Evolutionary conservation across 2,797 vertebrate species (phyloP).

Genomic region (Rhodeus uyekii): DNA sequence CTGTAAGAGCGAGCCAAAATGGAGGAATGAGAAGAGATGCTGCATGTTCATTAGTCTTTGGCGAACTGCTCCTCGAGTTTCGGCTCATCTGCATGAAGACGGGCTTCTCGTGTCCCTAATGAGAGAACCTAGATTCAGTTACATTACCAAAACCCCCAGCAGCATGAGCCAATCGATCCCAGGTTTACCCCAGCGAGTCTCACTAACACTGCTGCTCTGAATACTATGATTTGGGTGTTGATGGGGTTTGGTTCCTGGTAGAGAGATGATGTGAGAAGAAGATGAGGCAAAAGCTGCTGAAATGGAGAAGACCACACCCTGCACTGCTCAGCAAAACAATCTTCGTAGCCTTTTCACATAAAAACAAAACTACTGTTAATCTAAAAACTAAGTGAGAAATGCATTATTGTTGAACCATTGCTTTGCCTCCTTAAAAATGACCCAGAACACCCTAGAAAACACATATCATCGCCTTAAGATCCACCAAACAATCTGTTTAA

Average conservation of each 20-base stretch:
- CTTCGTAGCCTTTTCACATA: neutral
- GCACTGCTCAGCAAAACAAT: neutral
- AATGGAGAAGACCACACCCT: constrained; percentile 12
- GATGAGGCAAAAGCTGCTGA: constrained; percentile 25
- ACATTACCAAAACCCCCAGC: constrained; percentile 67
- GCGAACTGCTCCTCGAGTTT: constrained; percentile 72
- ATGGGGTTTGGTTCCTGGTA: constrained; percentile 61
- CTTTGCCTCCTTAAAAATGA: neutral
- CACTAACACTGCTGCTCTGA: constrained; percentile 60
- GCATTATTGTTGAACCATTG: neutral
- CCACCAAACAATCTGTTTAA: neutral
- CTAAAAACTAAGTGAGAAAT: neutral
- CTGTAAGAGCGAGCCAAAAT: constrained; percentile 31
- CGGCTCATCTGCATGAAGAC: constrained; percentile 80
- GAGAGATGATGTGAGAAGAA: constrained; percentile 32
- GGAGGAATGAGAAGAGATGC: constrained; percentile 14
- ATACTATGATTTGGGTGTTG: constrained; percentile 65
- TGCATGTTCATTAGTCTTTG: constrained; percentile 62
- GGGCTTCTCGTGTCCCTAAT: constrained; percentile 76
- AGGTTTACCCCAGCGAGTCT: constrained; percentile 71
- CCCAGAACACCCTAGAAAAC: neutral
- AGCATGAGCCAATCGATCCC: constrained; percentile 70
- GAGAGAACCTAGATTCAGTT: constrained; percentile 73
- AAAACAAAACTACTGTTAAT: neutral
- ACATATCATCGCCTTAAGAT: neutral